Evolutionary conservation across 2,113 vertebrate genomes (phyloP).

Genomic region (Sorex araneus): DNA sequence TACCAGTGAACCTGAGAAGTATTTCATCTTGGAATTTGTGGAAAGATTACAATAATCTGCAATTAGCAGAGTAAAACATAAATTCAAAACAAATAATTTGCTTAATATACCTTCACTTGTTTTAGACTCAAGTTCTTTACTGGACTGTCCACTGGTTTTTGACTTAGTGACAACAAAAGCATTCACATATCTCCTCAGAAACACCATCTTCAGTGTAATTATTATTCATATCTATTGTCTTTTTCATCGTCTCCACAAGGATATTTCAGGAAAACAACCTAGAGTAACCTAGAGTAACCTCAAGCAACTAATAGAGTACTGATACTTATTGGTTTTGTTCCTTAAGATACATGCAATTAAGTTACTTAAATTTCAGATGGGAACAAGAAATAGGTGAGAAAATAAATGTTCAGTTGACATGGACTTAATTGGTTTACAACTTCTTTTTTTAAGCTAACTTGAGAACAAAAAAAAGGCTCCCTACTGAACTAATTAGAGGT

Average conservation of each 20-base stretch:
- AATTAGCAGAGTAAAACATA: background rate
- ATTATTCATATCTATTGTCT: background rate
- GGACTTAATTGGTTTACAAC: conserved; percentile 26
- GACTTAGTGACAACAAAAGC: background rate
- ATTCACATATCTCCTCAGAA: background rate
- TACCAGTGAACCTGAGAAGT: conserved; percentile 25
- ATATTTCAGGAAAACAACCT: conserved; percentile 4
- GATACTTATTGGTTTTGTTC: conserved; percentile 27
- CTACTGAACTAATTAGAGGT: conserved; percentile 64
- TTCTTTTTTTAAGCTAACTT: background rate
- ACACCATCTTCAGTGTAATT: background rate
- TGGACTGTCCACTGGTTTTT: background rate
- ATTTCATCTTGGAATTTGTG: background rate
- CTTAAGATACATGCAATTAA: conserved; percentile 12
- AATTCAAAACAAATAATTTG: background rate
- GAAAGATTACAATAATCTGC: background rate
- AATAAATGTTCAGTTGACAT: background rate
- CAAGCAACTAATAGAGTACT: conserved; percentile 54
- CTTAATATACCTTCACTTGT: background rate
- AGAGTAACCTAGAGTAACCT: background rate
- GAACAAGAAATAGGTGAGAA: background rate
- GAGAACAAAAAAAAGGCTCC: conserved; percentile 3
- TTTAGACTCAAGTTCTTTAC: background rate
- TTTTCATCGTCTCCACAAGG: background rate
- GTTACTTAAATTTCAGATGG: conserved; percentile 39